Evolutionary conservation across 2,113 vertebrate genomes (phyloP).

Genomic region (Eonycteris spelaea): DNA sequence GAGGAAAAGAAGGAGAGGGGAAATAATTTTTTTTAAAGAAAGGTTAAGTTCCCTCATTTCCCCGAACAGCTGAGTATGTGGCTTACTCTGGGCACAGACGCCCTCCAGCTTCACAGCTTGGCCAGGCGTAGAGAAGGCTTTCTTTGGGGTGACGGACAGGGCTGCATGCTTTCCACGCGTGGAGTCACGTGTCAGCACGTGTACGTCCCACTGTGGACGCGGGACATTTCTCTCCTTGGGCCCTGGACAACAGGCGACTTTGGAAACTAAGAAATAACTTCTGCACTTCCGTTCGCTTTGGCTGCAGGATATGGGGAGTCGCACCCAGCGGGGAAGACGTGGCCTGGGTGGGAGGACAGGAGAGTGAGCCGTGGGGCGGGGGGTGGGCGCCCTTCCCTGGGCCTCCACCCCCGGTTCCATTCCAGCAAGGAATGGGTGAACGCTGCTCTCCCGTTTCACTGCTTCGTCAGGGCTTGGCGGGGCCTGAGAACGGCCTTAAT

Average conservation of each 20-base stretch:
- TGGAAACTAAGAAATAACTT: background rate
- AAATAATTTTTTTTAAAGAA: background rate
- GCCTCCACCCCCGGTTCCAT: background rate
- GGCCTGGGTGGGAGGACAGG: too few species aligned
- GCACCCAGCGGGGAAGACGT: background rate
- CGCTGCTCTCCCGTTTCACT: background rate
- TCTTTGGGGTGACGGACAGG: background rate
- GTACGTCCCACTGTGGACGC: background rate
- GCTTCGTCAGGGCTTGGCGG: background rate
- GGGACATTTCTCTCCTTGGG: rapidly evolving
- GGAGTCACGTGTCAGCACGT: background rate
- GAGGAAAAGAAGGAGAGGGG: background rate
- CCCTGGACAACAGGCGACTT: background rate
- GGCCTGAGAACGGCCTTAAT: background rate
- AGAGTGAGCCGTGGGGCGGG: background rate
- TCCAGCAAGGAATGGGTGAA: background rate
- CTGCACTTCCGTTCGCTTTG: background rate
- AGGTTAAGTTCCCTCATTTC: background rate
- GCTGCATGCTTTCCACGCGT: background rate
- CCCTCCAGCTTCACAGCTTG: background rate
- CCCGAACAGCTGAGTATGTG: background rate
- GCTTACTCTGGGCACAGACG: background rate
- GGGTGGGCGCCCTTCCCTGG: background rate
- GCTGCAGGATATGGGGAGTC: background rate
- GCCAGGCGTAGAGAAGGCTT: background rate